A percentile compares a stretch with the other conserved stretches of the same genome.
phyloP scores from a whole-genome alignment of 2,113 vertebrate genomes.

The Colius striatus region DNA sequence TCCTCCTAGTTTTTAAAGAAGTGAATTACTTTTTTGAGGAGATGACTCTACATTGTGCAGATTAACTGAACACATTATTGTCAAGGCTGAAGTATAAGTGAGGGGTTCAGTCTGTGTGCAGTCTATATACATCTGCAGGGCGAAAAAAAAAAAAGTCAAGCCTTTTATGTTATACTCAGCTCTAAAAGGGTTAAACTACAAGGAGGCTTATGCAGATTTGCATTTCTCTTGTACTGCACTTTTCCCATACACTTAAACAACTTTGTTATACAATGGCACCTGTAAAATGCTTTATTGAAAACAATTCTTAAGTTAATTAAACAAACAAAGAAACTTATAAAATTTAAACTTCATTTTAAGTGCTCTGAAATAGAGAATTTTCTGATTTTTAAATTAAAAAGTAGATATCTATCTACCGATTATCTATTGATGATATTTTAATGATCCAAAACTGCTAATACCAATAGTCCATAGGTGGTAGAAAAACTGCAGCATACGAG shows the following conservation, averaged over 20 bases:
- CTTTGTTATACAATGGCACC: conserved; percentile 10
- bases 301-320: conserved; percentile 33
- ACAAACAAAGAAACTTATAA: conserved; percentile 19
- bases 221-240: conserved; percentile 42
- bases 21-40: conserved; percentile 76
- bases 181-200: conserved; percentile 65
- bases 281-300: conserved; percentile 36
- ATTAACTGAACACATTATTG: conserved; percentile 74
- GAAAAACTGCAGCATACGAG: background rate
- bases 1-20: conserved; percentile 77
- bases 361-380: background rate
- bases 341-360: background rate
- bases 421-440: background rate
- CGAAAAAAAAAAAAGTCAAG: background rate
- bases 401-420: background rate
- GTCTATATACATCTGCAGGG: background rate
- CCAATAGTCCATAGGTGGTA: background rate
- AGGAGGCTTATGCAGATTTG: conserved; percentile 34
- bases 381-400: conserved; percentile 46
- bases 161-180: conserved; percentile 4
- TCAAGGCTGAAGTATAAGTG: conserved; percentile 31
- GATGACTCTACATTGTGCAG: conserved; percentile 65
- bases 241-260: conserved; percentile 64
- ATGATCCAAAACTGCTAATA: conserved; percentile 29
- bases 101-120: conserved; percentile 13